phyloP scores from a whole-genome alignment of 2,113 vertebrate species.

The Struthio camelus region DNA sequence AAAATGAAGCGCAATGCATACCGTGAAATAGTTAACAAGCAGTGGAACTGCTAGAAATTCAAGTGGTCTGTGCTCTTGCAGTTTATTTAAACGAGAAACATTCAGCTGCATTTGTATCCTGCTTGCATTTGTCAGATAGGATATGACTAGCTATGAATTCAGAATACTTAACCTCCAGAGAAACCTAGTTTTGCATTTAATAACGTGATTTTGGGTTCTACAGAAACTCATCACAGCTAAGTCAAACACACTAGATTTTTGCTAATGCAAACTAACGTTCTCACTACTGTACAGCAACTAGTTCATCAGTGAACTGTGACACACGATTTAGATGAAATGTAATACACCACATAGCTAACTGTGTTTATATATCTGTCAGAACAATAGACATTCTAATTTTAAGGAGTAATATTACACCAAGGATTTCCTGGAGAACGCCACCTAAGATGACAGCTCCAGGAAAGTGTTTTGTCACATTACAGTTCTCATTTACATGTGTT shows the following conservation, averaged over 20 bases:
- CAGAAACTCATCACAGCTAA: neutral
- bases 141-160: neutral
- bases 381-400: neutral
- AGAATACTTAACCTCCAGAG: neutral
- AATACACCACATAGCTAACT: neutral
- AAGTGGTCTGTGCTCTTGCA: neutral
- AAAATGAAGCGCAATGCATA: neutral
- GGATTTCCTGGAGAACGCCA: neutral
- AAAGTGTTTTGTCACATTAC: neutral
- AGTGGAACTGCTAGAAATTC: neutral
- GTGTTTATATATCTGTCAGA: neutral
- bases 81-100: neutral
- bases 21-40: neutral
- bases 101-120: neutral
- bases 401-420: neutral
- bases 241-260: neutral
- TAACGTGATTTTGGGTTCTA: neutral
- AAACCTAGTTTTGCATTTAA: neutral
- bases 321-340: fast-evolving
- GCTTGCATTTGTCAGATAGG: neutral
- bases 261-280: neutral
- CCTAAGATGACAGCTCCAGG: neutral
- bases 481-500: neutral
- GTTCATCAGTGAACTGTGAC: neutral
- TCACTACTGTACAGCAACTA: neutral